phyloP scores from a whole-genome alignment of 1,140 invertebrate genomes.

The Gonatopus flavifemur region DNA sequence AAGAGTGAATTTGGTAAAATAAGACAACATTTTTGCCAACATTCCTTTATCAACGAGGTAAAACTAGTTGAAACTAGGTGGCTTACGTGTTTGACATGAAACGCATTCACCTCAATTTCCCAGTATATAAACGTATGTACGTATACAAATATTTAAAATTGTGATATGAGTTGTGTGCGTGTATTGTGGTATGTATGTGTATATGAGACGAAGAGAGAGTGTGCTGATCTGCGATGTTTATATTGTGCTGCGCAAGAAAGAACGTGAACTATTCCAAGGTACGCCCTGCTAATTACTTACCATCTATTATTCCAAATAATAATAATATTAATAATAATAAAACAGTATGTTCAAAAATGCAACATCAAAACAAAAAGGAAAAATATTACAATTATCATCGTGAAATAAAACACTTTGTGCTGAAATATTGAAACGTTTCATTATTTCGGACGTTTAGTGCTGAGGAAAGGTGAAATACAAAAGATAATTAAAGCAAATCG shows the following conservation, averaged over 20 bases:
- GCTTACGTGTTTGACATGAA: no score
- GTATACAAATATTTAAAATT: constrained; percentile 32
- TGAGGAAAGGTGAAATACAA: constrained; percentile 60
- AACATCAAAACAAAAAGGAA: constrained; percentile 43
- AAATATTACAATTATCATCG: constrained; percentile 45
- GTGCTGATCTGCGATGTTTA: constrained; percentile 57
- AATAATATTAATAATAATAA: no score
- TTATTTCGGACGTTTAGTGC: constrained; percentile 61
- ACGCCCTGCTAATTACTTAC: constrained; percentile 58
- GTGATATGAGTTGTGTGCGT: constrained; percentile 25
- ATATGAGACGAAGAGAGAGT: constrained; percentile 34
- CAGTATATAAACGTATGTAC: constrained; percentile 14
- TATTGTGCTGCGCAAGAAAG: constrained; percentile 61
- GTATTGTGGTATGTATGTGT: constrained; percentile 20
- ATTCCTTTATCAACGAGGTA: no score
- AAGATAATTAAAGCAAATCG: no score
- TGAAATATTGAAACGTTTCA: constrained; percentile 54
- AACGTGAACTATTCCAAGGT: constrained; percentile 61
- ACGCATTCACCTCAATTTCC: no score
- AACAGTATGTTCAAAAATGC: constrained; percentile 53
- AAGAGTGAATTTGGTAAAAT: no score
- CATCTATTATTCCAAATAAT: constrained; percentile 56
- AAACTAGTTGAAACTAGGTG: no score
- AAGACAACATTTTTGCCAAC: no score
- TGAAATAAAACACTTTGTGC: constrained; percentile 58